Base-by-base conservation (phyloP, 2,797 vertebrate genomes). In the Buphagus erythrorhynchus region DNA sequence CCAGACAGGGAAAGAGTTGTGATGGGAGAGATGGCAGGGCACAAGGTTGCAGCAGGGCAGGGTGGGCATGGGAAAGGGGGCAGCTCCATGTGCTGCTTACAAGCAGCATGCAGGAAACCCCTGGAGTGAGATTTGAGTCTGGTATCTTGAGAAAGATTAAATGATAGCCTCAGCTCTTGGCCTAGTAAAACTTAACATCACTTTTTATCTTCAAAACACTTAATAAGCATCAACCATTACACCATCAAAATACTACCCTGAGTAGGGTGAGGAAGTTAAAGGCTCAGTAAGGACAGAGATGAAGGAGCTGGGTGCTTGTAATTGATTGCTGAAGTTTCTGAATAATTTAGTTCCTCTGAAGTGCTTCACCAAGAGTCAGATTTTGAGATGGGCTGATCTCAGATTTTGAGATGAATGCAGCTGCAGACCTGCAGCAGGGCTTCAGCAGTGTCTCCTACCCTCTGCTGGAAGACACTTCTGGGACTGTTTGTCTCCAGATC, bases 171-270 rank as follows among this genome's bases (percentile, higher is more conserved):
- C 55, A 66, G 33, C 69, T 86, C 40, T 68, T 46, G 68, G 49
- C 45, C 54, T 58, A 75, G 54, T 72, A 88, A 92, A 94, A 93
- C 20, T 65, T 68, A 75, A 84, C 31, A 46, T 72, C 49, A 72
- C 57, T 80, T 93, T 91, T 77, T 75, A 65, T 92, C 73, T 88
- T 92, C 43, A 78, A 84, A 91, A 63, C 13, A 36, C 61, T 88
- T 90, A 6, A 66, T 58, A 90, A 72, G 62, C 12, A 9, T 52
- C 62, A 86, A 25, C 0, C 0, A 67, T 86, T 88, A 88, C 88
- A 80, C 42, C 29, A 54, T 85, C 29, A 21, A 65, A 90, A 49
- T 58, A 45, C n/a, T 33, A 40, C 12, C 4, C n/a, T 3, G 3
- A 63, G 48, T 13, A 11, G 40, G 24, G 15, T 66, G 33, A 65